Evolutionary conservation across 2,113 vertebrate genomes (phyloP).

Genomic region (Lonchura striata): DNA sequence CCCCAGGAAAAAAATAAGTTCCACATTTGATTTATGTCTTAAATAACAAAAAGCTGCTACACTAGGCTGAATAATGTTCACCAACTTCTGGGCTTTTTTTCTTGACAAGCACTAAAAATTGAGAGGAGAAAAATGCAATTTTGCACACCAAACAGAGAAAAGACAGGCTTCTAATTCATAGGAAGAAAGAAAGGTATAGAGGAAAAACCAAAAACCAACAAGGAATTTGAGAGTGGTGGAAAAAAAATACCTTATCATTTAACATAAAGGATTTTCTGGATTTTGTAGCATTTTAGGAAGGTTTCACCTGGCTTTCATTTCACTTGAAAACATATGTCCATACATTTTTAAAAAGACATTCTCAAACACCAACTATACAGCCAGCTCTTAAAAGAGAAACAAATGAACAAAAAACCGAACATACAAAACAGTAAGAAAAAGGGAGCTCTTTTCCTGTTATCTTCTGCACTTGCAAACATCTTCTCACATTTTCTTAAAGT

Average conservation of each 20-base stretch:
- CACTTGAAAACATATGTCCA: neutral
- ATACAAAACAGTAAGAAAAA: neutral
- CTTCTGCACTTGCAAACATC: neutral
- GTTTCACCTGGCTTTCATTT: neutral
- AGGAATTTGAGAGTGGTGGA: neutral
- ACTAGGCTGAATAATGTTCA: conserved; percentile 16
- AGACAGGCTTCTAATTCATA: neutral
- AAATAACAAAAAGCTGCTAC: conserved; percentile 20
- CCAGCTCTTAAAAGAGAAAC: neutral
- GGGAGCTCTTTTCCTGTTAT: neutral
- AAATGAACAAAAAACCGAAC: neutral
- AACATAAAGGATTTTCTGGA: neutral
- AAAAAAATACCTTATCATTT: neutral
- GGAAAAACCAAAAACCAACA: neutral
- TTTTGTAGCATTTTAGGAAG: neutral
- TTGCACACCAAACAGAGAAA: neutral
- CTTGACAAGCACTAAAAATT: neutral
- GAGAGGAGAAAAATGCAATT: conserved; percentile 7
- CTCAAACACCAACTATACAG: neutral
- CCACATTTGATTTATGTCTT: conserved; percentile 25
- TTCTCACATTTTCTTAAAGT: neutral
- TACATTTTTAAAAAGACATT: neutral
- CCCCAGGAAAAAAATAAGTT: neutral
- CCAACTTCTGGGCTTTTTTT: neutral
- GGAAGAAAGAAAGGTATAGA: neutral